Base-by-base conservation (phyloP, 2,797 vertebrate genomes). In the Phyllotis vaccarum region DNA sequence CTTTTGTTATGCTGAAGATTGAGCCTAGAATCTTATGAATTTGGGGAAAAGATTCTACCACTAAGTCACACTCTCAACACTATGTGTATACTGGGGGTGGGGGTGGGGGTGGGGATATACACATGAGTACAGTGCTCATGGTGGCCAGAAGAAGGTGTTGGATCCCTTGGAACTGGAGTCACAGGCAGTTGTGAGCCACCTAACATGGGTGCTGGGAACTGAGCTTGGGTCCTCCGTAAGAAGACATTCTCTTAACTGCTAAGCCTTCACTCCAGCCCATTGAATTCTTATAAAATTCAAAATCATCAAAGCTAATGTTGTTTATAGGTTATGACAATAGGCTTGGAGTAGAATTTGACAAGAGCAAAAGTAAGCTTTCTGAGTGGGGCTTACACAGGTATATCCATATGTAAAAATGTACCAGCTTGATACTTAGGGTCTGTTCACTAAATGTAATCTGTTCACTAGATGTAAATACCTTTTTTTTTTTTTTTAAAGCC, bases 241-340 rank as follows among this genome's bases (percentile, higher is more conserved):
- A 56, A 22, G 19, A 56, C n/a, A 72, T 56, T 27, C 22, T 86
- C 49, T 72, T 86, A 56, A 72, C 52, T 56, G 49, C n/a, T 86
- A 72, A 70, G n/a, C 22, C 64, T 66, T 86, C 64, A 70, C 46
- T 56, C 14, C 49, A 86, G n/a, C 9, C 14, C 75, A 94, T 70
- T 54, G n/a, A 11, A 92, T 91, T 85, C 88, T 79, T 34, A 52
- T 79, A 43, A 95, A 76, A 66, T 93, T 96, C 31, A 85, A 94
- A 96, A 90, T 60, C 60, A 74, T 10, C 74, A 62, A 96, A 94
- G 90, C 31, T 43, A 95, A 86, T 82, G 56, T 83, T 66, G 60
- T 74, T 90, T 92, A 96, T 68, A 93, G 37, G 24, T 78, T 89
- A 52, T 43, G 3, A 46, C 17, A 27, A 8, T 19, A 91, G 86